Percentiles rank a stretch among this genome's conserved stretches.
Conservation (phyloP, 2,797 vertebrate species). For the Mycteria americana region DNA sequence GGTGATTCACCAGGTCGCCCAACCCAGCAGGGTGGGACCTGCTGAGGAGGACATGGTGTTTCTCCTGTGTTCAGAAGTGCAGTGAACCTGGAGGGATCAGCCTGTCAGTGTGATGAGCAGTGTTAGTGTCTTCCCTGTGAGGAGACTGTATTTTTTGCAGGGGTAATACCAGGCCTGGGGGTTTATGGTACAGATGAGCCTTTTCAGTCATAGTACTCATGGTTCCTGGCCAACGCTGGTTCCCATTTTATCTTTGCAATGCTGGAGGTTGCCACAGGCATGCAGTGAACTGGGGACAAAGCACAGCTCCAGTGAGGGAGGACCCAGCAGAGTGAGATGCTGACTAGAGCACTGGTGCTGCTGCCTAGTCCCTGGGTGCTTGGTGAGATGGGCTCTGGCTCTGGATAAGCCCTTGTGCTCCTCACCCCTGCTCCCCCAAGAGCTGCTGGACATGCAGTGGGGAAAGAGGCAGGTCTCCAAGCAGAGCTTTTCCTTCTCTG, state of each 20-base stretch:
- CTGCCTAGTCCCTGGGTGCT: not conserved
- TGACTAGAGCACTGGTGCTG: not conserved
- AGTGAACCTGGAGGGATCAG: not conserved
- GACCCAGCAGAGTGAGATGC: not conserved
- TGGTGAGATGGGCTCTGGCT: not conserved
- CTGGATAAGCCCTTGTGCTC: not conserved
- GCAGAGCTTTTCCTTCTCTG: not conserved
- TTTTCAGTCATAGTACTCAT: rapidly evolving
- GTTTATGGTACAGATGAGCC: not conserved
- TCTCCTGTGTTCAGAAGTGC: not conserved
- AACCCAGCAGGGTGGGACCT: not conserved
- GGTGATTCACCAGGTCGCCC: not conserved
- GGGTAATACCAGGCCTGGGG: not conserved
- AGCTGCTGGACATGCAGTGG: not conserved
- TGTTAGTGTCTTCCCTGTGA: not conserved
- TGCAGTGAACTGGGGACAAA: not conserved
- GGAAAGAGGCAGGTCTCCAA: not conserved
- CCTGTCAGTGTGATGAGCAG: not conserved
- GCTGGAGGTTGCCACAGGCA: not conserved
- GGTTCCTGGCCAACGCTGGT: not conserved
- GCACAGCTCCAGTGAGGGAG: not conserved
- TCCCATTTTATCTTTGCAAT: not conserved
- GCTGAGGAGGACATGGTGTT: not conserved
- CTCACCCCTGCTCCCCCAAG: not conserved
- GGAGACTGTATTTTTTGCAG: not conserved